Evolutionary conservation across 1,140 invertebrate genomes (phyloP), one percentile per base, ranked within the genome.

Genomic region (Papilio polyxenes): DNA sequence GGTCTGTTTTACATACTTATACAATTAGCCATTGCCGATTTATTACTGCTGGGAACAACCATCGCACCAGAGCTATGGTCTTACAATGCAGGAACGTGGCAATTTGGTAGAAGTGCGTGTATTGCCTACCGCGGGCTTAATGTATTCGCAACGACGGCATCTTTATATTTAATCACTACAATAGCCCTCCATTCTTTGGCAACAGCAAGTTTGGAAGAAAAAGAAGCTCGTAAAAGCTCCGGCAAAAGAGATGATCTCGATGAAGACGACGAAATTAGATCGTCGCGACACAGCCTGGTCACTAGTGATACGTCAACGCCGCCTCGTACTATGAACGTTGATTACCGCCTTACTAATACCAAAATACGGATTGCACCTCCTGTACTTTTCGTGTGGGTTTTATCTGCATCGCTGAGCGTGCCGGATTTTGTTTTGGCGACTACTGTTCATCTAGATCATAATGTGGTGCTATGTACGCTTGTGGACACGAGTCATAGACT

Each of bases 131-230:
- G 93, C 75, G 95, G 95, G 23, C 86, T 94, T 9, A 95, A 94
- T 87, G 91, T 95, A 11, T 93, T 96, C 75, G 86, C 92, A 6
- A 94, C 95, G n/a, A 95, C 95, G 15, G 91, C 94, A 37, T 91
- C 91, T 9, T 85, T 95, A 9, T 96, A 96, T 84, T 90, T 96
- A 79, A 89, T 95, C 15, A 90, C 93, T 10, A 94, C 94, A 17
- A 88, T 95, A 62, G 95, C 95, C 49, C 92, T 96, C 72, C 95
- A 96, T 83, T 89, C 94, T 9, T 89, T 96, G n/a, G 95, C 95
- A 1, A 94, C 94, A 9, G 92, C 93, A 79, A 95, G 95, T 84
- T 82, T 95, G 4, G 91, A 95, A 87, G 85, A 92, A 82, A 94
- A 92, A 83, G 75, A 84, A 15, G 44, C 84, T 8, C 80, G 79